Conservation (phyloP, 1,140 invertebrate species). For the Drosophila busckii region DNA sequence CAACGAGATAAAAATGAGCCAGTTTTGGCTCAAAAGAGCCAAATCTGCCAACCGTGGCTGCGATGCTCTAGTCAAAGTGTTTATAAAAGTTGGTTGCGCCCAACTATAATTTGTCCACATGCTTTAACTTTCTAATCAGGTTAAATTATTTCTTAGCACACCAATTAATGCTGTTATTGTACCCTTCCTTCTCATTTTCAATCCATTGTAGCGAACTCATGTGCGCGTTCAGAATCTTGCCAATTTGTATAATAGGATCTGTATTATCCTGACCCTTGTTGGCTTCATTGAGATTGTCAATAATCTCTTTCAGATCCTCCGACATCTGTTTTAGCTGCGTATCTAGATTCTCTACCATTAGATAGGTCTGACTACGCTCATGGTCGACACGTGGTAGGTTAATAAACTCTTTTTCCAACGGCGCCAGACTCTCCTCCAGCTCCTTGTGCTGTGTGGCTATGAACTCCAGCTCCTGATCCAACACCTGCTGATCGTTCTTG, state of each 20-base stretch:
- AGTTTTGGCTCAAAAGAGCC: no score
- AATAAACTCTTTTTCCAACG: slow-evolving; percentile 89
- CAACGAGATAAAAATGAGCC: no score
- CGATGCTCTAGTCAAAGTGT: no score
- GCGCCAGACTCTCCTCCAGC: slow-evolving; percentile 90
- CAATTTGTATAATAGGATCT: slow-evolving; percentile 95
- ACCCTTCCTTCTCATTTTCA: no score
- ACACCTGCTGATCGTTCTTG: slow-evolving; percentile 91
- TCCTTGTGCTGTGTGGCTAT: slow-evolving; percentile 95
- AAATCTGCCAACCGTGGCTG: no score
- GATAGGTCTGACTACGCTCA: slow-evolving; percentile 92
- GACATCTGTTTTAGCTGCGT: slow-evolving; percentile 96
- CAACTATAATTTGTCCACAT: no score
- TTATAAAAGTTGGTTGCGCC: no score
- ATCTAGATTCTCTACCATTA: slow-evolving; percentile 93
- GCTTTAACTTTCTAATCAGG: no score
- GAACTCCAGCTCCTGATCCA: slow-evolving; percentile 97
- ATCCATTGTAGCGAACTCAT: slow-evolving; percentile 98
- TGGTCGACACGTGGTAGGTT: slow-evolving; percentile 88
- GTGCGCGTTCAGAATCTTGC: slow-evolving; percentile 96
- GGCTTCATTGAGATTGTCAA: slow-evolving; percentile 94
- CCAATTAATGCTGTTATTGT: no score
- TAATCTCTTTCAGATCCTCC: slow-evolving; percentile 96
- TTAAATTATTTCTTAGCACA: no score
- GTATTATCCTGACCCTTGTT: slow-evolving; percentile 90